phyloP scores from a whole-genome alignment of 2,113 vertebrate genomes.

The Melanotaenia duboulayi region DNA sequence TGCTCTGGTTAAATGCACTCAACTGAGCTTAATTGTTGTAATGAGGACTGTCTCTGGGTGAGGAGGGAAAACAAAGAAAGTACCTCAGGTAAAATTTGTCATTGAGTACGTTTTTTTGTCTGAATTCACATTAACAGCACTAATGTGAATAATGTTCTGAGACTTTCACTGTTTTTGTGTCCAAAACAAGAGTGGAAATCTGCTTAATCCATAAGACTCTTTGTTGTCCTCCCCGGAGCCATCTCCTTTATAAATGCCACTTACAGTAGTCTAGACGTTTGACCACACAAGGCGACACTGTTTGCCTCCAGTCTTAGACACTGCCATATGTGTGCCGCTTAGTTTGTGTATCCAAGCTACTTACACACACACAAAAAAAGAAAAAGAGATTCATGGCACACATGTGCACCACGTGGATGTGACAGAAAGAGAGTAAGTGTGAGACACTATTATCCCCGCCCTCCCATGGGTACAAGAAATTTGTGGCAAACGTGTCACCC shows the following conservation, averaged over 20 bases:
- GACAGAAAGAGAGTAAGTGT: slow-evolving; percentile 49
- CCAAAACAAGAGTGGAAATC: slow-evolving; percentile 31
- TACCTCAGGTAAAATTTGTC: not conserved
- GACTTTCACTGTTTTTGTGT: slow-evolving; percentile 10
- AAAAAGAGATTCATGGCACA: slow-evolving; percentile 73
- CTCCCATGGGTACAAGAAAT: slow-evolving; percentile 54
- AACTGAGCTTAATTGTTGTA: not conserved
- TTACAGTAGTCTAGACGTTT: slow-evolving; percentile 74
- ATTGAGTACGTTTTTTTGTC: not conserved
- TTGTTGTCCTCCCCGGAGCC: slow-evolving; percentile 23
- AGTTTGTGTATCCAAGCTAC: slow-evolving; percentile 52
- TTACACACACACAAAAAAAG: slow-evolving; percentile 55
- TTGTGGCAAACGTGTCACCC: slow-evolving; percentile 66
- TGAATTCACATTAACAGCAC: slow-evolving; percentile 7
- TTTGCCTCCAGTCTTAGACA: slow-evolving; percentile 57
- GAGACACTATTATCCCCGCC: slow-evolving; percentile 19
- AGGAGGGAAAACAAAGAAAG: not conserved
- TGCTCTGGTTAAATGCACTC: slow-evolving; percentile 22
- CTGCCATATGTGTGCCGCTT: slow-evolving; percentile 63
- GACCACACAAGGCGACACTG: slow-evolving; percentile 80
- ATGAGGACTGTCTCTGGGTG: not conserved
- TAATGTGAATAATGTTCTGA: slow-evolving; percentile 11
- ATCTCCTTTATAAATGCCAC: slow-evolving; percentile 51
- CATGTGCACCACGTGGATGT: slow-evolving; percentile 69
- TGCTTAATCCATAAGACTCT: slow-evolving; percentile 26